Evolutionary conservation across 2,113 vertebrate genomes (phyloP).

Genomic region (Columba livia): DNA sequence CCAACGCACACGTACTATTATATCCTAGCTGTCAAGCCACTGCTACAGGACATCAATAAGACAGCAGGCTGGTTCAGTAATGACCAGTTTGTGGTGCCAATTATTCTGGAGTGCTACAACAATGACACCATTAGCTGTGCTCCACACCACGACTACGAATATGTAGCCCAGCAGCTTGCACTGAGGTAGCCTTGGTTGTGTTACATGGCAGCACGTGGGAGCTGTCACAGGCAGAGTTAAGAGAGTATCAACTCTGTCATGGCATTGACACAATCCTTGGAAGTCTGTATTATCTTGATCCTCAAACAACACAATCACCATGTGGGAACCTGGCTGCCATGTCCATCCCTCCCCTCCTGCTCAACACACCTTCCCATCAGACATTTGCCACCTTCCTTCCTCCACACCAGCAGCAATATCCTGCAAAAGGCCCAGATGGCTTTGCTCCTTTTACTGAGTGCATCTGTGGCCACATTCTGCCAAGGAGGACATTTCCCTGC

Average conservation of each 20-base stretch:
- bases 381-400: background rate
- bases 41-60: background rate
- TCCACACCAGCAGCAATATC: background rate
- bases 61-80: background rate
- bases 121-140: background rate
- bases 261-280: background rate
- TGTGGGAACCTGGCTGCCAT: background rate
- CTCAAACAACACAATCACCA: background rate
- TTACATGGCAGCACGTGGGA: background rate
- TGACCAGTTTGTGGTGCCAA: background rate
- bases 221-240: background rate
- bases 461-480: background rate
- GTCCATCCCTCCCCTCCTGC: background rate
- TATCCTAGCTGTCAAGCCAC: background rate
- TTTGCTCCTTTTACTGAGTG: background rate
- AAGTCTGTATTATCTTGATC: background rate
- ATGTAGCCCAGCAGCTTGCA: background rate
- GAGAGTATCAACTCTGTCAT: background rate
- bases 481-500: background rate
- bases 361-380: background rate
- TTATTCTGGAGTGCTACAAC: background rate
- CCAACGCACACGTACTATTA: background rate
- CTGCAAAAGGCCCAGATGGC: background rate
- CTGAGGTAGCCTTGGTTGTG: background rate
- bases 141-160: background rate